Conservation (phyloP, 1,140 invertebrate species). For the Bombus consobrinus region DNA sequence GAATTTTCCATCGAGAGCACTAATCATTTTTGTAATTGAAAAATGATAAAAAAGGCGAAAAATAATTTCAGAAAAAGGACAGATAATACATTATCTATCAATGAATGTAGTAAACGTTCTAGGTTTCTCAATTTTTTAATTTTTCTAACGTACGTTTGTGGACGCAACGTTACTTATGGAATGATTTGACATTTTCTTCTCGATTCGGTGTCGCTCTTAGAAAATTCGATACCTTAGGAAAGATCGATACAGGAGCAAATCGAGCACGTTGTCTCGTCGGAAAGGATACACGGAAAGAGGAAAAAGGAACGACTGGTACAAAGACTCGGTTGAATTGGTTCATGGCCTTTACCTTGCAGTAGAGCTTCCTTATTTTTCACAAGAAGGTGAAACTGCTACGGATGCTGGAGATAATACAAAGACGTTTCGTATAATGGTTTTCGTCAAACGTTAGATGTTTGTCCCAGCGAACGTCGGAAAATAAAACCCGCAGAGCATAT, state of each 20-base stretch:
- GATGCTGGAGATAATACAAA: background rate
- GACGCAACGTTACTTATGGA: background rate
- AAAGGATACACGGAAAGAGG: background rate
- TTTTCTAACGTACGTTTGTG: too few relatives aligned
- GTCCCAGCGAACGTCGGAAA: too few relatives aligned
- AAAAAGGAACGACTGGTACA: background rate
- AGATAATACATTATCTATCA: too few relatives aligned
- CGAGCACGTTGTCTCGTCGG: background rate
- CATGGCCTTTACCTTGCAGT: background rate
- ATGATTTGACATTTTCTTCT: background rate
- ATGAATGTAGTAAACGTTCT: too few relatives aligned
- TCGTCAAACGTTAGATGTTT: background rate
- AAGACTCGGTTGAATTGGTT: background rate
- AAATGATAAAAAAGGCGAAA: too few relatives aligned
- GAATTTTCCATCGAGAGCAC: too few relatives aligned
- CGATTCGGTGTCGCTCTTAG: background rate
- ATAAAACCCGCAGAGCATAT: background rate
- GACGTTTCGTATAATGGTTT: background rate
- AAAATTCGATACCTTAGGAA: background rate
- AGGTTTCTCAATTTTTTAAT: too few relatives aligned
- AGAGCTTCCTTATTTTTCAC: slow-evolving; percentile 2
- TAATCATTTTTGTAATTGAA: too few relatives aligned
- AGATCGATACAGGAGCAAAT: background rate
- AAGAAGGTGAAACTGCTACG: background rate
- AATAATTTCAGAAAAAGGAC: too few relatives aligned